These are phyloP conservation scores for Protonemura montana DNA, from an alignment of 2,888 invertebrate species.

Conservation along the genomic window DNA sequence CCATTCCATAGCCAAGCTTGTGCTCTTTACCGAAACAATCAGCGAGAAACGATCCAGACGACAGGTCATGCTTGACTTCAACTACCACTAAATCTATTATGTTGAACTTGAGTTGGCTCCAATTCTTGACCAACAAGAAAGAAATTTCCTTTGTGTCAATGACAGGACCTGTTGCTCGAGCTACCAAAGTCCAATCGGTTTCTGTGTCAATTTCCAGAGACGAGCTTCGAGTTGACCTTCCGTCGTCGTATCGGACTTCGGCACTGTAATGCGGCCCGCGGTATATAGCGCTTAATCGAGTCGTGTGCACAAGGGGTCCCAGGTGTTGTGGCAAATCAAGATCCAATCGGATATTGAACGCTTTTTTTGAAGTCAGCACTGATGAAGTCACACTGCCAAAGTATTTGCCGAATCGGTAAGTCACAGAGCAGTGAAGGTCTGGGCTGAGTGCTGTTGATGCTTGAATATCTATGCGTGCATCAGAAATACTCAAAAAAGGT, in stretches of 20 bases:
- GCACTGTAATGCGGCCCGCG: constrained; percentile 15
- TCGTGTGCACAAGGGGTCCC: constrained; percentile 31
- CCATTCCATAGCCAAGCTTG: constrained; percentile 41
- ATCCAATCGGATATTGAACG: constrained; percentile 35
- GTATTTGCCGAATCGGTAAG: constrained; percentile 23
- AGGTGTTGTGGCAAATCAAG: constrained; percentile 37
- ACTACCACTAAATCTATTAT: constrained; percentile 31
- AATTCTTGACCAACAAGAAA: constrained; percentile 31
- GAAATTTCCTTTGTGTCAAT: constrained; percentile 39
- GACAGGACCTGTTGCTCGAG: constrained; percentile 21
- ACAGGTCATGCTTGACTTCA: constrained; percentile 36
- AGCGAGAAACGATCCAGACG: constrained; percentile 39
- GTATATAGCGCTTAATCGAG: constrained; percentile 23
- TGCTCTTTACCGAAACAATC: constrained; percentile 40
- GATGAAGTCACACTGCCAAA: constrained; percentile 21
- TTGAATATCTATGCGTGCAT: constrained; percentile 36
- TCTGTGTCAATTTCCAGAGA: constrained; percentile 37
- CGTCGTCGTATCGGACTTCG: constrained; percentile 40
- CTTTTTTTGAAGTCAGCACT: background rate
- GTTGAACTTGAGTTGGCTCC: constrained; percentile 33
- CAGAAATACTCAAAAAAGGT: constrained; percentile 24
- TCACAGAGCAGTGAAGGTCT: constrained; percentile 39
- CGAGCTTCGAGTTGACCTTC: constrained; percentile 46
- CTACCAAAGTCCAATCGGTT: constrained; percentile 23
- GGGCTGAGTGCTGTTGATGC: background rate